Percentiles rank a stretch among this genome's conserved stretches.
phyloP scores from a whole-genome alignment of 2,888 invertebrate species.

The Erpobdella octoculata region DNA sequence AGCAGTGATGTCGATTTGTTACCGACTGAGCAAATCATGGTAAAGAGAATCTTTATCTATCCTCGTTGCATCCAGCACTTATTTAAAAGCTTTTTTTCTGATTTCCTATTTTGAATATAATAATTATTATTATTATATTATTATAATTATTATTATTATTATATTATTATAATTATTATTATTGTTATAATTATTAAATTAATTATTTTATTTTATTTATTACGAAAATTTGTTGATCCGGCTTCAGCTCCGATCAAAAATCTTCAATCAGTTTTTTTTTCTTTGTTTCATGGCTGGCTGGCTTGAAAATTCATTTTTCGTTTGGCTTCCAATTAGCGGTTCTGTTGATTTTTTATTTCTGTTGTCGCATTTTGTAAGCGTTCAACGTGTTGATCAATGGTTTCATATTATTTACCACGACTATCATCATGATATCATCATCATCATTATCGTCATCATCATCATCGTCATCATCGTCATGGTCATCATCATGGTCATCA shows the following conservation, averaged over 20 bases:
- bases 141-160: not conserved
- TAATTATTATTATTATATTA: not conserved
- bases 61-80: not conserved
- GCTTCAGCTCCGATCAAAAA: not conserved
- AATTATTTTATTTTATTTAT: not conserved
- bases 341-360: no score
- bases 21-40: slow-evolving; percentile 17
- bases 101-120: not conserved
- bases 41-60: slow-evolving; percentile 2
- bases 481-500: not conserved
- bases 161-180: slow-evolving; percentile 7
- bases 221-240: not conserved
- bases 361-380: no score
- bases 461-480: slow-evolving; percentile 8
- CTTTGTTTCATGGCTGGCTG: not conserved
- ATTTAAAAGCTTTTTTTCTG: not conserved
- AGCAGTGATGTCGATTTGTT: not conserved
- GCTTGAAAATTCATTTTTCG: not conserved
- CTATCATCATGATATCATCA: not conserved
- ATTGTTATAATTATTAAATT: not conserved
- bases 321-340: no score
- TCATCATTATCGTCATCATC: slow-evolving; percentile 8
- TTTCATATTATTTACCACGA: no score
- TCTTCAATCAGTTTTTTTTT: not conserved
- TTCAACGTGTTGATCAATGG: no score